Evolutionary conservation across 2,888 invertebrate genomes (phyloP), one percentile per base, ranked within the genome.

Genomic region (Lasius platythorax): DNA sequence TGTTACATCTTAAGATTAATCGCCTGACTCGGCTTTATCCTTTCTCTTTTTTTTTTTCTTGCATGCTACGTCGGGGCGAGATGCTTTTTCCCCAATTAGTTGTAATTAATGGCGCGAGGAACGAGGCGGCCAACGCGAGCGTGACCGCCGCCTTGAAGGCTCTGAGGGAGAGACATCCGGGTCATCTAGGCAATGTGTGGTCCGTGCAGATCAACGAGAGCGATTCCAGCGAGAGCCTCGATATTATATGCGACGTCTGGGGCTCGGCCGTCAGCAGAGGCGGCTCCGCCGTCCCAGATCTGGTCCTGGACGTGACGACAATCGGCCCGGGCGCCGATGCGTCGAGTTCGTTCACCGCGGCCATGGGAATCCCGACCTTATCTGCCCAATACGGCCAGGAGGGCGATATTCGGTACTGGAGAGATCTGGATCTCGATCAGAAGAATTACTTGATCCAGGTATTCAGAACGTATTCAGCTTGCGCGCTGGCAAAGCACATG

Each of bases 381-480:
- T 97, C 97, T 84, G 97, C 97, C 0, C 98, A 98, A 9, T 98
- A 97, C 93, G 98, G 98, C 0, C 98, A 98, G 94, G 96, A 96
- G 63, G 98, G 98, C 0, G 98, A 98, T 95, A 95, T 98, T 68
- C 94, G 97, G 74, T 97, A 98, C 93, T 98, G 98, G 98, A 96
- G 98, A 46, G 96, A 97, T 87, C 95, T 98, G 81, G 96, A 96
- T 76, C 96, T 96, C 0, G 96, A 96, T 82, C 97, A 98, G 93
- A 96, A 96, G 3, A 63, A 72, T 5, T 91, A 91, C 28, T 63
- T 91, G 53, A 73, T 91, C 1, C 91, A 91, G 40, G 79, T 81
- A 81, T 5, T 9, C 11, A 46, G n/a, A 50, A 50, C 5, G 6
- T 37, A 1, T 33, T 4, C 15, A 46, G 18, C 23, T 43, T 75